phyloP scores from a whole-genome alignment of 2,113 vertebrate species.

The Tichodroma muraria region DNA sequence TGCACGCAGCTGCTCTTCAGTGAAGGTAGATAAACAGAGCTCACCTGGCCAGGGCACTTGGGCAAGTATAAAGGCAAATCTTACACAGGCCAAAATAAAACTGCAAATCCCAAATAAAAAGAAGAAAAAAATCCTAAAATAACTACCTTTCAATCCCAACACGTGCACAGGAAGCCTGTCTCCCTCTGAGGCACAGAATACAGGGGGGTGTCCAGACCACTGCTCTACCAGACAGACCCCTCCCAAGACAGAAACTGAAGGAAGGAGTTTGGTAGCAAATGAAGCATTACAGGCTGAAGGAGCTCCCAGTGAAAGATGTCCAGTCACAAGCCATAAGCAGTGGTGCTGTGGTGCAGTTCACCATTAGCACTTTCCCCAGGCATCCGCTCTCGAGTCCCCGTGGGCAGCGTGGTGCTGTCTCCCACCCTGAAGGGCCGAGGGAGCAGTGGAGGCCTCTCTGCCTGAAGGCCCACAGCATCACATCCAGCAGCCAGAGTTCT shows the following conservation, averaged over 20 bases:
- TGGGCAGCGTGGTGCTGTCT: rapidly evolving
- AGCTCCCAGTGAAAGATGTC: background rate
- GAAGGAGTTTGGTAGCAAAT: background rate
- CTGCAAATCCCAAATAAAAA: background rate
- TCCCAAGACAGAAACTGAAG: background rate
- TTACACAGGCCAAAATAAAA: background rate
- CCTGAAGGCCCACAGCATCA: background rate
- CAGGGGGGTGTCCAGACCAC: background rate
- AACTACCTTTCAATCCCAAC: background rate
- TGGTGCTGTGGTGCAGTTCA: background rate
- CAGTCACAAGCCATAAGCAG: background rate
- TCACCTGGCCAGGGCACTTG: background rate
- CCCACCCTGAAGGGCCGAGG: rapidly evolving
- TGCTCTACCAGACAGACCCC: background rate
- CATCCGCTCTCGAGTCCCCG: background rate
- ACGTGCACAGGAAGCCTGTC: background rate
- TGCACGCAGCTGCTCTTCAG: background rate
- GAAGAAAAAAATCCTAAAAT: background rate
- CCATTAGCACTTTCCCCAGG: rapidly evolving
- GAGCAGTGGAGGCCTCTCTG: background rate
- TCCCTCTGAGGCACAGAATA: background rate
- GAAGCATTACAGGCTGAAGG: background rate
- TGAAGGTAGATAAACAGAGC: background rate
- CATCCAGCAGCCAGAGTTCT: background rate
- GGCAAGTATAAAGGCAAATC: conserved; percentile 16